Evolutionary conservation across 2,888 invertebrate genomes (phyloP).

Genomic region (Xanthorhoe designata): DNA sequence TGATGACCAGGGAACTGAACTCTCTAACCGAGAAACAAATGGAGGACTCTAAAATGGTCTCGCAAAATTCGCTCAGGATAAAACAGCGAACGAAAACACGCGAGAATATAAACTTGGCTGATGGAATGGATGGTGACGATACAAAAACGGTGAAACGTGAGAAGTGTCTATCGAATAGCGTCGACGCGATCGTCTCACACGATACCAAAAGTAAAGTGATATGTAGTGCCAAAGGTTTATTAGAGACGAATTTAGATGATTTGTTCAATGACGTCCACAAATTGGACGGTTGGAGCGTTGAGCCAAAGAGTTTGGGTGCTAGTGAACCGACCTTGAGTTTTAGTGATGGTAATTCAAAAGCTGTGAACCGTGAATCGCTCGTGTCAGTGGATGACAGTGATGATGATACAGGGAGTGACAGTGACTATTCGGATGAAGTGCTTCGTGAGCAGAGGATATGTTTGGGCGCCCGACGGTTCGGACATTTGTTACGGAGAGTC

Average conservation of each 20-base stretch:
- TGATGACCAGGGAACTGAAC: conserved; percentile 61
- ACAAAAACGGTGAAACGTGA: conserved; percentile 62
- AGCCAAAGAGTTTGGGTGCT: conserved; percentile 75
- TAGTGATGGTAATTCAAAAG: conserved; percentile 57
- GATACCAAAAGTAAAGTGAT: conserved; percentile 80
- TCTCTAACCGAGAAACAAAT: conserved; percentile 57
- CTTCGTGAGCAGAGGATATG: conserved; percentile 76
- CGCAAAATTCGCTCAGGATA: conserved; percentile 69
- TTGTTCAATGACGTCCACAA: conserved; percentile 74
- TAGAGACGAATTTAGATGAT: conserved; percentile 84
- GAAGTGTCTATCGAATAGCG: conserved; percentile 75
- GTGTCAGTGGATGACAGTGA: conserved; percentile 76
- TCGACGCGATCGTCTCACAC: conserved; percentile 71
- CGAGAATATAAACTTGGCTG: conserved; percentile 62
- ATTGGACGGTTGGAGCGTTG: conserved; percentile 65
- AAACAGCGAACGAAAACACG: conserved; percentile 73
- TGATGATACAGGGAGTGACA: conserved; percentile 74
- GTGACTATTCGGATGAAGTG: conserved; percentile 76
- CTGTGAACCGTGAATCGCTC: conserved; percentile 70
- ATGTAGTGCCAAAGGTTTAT: conserved; percentile 84
- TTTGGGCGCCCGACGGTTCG: conserved; percentile 77
- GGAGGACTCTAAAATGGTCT: conserved; percentile 57
- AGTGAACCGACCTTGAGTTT: conserved; percentile 77
- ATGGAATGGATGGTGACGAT: conserved; percentile 56
- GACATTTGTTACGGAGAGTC: conserved; percentile 75